Conservation (phyloP, 2,113 vertebrate genomes). For the Struthidea cinerea region DNA sequence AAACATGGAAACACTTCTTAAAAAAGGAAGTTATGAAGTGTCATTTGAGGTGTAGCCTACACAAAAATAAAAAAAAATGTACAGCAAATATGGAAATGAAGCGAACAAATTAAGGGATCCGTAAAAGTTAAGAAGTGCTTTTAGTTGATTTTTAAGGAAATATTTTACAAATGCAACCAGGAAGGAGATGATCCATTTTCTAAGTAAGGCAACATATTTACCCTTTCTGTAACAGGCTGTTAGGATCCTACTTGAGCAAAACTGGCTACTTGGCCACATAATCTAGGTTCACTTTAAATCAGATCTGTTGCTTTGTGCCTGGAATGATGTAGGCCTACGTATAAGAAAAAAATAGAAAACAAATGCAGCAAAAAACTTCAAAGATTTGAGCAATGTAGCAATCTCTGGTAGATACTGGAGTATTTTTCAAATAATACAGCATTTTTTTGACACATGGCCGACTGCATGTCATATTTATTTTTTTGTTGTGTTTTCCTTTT, state of each 20-base stretch:
- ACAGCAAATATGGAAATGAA: background rate
- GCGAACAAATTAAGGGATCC: rapidly evolving
- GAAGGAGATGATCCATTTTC: background rate
- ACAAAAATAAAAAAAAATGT: background rate
- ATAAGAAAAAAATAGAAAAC: background rate
- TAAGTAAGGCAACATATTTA: background rate
- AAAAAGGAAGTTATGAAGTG: background rate
- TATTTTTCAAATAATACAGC: background rate
- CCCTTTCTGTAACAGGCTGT: background rate
- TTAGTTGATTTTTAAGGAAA: background rate
- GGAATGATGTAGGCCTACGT: background rate
- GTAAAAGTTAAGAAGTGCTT: background rate
- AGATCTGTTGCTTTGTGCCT: background rate
- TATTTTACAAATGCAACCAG: background rate
- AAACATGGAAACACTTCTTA: background rate
- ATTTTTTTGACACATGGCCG: background rate
- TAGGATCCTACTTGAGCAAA: background rate
- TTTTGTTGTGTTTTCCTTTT: background rate
- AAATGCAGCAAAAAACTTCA: background rate
- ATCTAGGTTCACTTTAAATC: background rate
- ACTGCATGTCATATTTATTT: background rate
- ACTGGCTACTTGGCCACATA: background rate
- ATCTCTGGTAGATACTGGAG: background rate
- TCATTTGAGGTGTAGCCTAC: background rate
- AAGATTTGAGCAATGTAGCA: background rate